These are phyloP conservation scores for human (Homo sapiens) DNA, from an alignment of 2,113 vertebrate species.

Conservation along the genomic window DNA sequence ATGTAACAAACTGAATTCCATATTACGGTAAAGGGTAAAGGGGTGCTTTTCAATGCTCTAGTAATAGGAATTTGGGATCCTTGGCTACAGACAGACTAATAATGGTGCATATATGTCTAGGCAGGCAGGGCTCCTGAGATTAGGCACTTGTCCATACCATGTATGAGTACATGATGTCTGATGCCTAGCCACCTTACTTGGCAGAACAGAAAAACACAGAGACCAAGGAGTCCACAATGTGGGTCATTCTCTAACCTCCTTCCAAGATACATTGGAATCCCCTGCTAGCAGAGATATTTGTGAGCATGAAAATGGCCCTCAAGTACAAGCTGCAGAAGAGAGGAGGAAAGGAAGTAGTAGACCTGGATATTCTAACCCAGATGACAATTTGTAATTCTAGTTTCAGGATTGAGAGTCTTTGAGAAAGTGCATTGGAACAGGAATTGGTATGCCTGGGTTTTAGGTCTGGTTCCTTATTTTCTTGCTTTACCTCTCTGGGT, in stretches of 20 bases:
- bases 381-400: neutral
- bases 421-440: neutral
- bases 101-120: neutral
- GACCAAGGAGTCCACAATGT: neutral
- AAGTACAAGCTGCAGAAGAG: neutral
- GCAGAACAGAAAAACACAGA: neutral
- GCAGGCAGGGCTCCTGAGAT: neutral
- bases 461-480: neutral
- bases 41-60: neutral
- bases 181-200: neutral
- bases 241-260: neutral
- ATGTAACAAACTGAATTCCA: neutral
- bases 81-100: neutral
- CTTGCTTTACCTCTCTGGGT: neutral
- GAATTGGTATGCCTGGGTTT: neutral
- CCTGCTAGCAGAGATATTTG: neutral
- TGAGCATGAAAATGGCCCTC: neutral
- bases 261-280: neutral
- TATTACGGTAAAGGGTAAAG: neutral
- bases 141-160: neutral
- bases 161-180: neutral
- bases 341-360: neutral
- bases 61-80: neutral
- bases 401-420: neutral
- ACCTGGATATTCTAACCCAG: neutral